Evolutionary conservation across 1,140 invertebrate species (phyloP).

Genomic region (Heliconius hermathena): DNA sequence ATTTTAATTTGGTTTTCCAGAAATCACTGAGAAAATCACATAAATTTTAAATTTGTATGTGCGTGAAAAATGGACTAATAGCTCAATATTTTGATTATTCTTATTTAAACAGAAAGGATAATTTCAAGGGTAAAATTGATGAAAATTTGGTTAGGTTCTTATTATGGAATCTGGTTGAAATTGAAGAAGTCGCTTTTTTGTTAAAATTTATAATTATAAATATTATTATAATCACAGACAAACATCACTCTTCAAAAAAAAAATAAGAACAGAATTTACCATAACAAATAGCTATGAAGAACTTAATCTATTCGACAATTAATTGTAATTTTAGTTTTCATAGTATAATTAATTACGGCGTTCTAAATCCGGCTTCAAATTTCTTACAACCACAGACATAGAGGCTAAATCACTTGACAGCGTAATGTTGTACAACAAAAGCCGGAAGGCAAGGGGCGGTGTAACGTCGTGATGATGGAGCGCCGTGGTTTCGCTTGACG

Average conservation of each 20-base stretch:
- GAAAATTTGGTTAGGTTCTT: too few species aligned
- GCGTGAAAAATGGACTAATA: too few species aligned
- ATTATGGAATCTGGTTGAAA: too few species aligned
- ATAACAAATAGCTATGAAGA: background rate
- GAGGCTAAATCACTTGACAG: constrained; percentile 26
- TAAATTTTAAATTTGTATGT: too few species aligned
- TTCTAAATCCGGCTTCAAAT: background rate
- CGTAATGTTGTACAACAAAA: constrained; percentile 23
- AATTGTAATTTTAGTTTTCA: constrained; percentile 5
- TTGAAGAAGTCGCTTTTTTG: too few species aligned
- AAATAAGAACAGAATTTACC: background rate
- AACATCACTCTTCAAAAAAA: background rate
- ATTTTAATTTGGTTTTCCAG: too few species aligned
- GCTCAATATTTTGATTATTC: too few species aligned
- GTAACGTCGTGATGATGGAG: constrained; percentile 27
- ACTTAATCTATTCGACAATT: constrained; percentile 3
- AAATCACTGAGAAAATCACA: too few species aligned
- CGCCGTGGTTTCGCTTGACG: constrained; percentile 34
- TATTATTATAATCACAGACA: background rate
- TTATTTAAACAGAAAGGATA: too few species aligned
- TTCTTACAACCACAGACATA: background rate
- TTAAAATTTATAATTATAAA: too few species aligned
- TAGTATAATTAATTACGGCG: background rate
- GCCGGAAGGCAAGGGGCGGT: constrained; percentile 44
- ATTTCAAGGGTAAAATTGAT: too few species aligned